phyloP scores from a whole-genome alignment of 2,888 invertebrate genomes.

The Arge pagana region DNA sequence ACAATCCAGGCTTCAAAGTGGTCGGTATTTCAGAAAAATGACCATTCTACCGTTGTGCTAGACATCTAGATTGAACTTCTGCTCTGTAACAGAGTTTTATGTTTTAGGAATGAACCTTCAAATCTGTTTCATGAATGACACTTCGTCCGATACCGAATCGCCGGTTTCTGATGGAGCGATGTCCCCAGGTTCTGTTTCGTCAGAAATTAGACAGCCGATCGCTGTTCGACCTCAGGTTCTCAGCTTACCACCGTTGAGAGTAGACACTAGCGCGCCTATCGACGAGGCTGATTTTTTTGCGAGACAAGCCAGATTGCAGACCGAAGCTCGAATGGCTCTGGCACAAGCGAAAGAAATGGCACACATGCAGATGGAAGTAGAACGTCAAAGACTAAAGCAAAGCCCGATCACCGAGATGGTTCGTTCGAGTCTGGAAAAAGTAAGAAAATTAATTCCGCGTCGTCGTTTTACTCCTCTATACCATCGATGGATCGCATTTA shows the following conservation, averaged over 20 bases:
- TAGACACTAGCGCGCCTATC: conserved; percentile 36
- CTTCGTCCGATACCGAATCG: conserved; percentile 82
- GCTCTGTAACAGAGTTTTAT: too few species aligned
- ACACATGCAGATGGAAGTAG: conserved; percentile 87
- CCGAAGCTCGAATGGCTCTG: conserved; percentile 84
- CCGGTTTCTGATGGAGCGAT: conserved; percentile 73
- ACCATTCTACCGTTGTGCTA: conserved; percentile 22
- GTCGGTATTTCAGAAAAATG: conserved; percentile 58
- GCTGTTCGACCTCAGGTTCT: conserved; percentile 47
- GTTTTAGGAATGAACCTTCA: conserved; percentile 85
- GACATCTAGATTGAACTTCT: conserved; percentile 20
- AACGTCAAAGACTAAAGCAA: conserved; percentile 71
- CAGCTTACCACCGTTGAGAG: conserved; percentile 50
- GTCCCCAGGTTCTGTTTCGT: conserved; percentile 36
- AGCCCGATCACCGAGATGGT: conserved; percentile 89
- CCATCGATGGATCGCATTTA: background rate
- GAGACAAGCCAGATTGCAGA: conserved; percentile 79
- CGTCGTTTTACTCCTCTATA: background rate
- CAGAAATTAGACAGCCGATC: conserved; percentile 31
- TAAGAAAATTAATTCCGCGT: conserved; percentile 37
- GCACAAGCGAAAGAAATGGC: conserved; percentile 92
- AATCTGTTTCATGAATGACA: conserved; percentile 96
- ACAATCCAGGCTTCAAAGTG: conserved; percentile 84
- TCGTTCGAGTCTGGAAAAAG: conserved; percentile 77
- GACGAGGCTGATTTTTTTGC: conserved; percentile 47